phyloP scores from a whole-genome alignment of 2,113 vertebrate genomes.

The Chauna torquata region DNA sequence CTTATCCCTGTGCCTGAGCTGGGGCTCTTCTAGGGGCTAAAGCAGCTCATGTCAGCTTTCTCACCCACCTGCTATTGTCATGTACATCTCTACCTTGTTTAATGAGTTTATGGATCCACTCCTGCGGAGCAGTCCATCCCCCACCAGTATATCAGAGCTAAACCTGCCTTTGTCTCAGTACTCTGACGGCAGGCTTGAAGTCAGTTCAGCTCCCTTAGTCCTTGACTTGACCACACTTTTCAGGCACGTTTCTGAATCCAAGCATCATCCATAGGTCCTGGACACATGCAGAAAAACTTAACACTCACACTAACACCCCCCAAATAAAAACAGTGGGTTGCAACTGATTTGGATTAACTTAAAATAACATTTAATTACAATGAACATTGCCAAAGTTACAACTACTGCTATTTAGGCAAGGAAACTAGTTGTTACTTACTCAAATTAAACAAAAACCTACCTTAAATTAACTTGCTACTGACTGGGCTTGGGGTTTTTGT shows the following conservation, averaged over 20 bases:
- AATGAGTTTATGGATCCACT: neutral
- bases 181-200: neutral
- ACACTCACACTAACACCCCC: too few species aligned
- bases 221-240: neutral
- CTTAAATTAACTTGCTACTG: neutral
- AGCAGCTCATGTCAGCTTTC: neutral
- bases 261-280: neutral
- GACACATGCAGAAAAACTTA: neutral
- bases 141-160: neutral
- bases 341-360: neutral
- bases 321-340: neutral
- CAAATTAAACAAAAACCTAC: neutral
- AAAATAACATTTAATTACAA: neutral
- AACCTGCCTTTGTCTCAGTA: neutral
- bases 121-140: neutral
- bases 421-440: neutral
- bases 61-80: neutral
- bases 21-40: rapidly evolving
- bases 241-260: neutral
- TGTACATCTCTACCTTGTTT: neutral
- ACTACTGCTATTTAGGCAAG: neutral
- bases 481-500: neutral
- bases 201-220: neutral
- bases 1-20: neutral
- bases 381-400: too few species aligned